Percentiles rank a stretch among this genome's conserved stretches.
Evolutionary conservation across 2,888 invertebrate species (phyloP).

Genomic region (Tuta absoluta): DNA sequence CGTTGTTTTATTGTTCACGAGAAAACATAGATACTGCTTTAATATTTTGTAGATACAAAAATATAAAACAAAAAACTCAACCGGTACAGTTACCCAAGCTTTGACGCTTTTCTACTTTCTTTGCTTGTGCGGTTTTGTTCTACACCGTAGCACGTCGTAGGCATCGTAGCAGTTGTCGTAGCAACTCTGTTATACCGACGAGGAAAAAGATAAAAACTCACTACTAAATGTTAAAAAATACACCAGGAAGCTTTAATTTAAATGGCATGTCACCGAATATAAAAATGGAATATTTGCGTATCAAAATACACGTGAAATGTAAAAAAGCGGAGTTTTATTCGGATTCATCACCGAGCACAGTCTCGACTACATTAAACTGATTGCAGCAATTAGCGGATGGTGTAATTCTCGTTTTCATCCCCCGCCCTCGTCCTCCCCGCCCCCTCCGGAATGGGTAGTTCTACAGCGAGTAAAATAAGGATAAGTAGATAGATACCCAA

Average conservation of each 20-base stretch:
- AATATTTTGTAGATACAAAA: too few species aligned
- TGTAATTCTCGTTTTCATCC: conserved; percentile 76
- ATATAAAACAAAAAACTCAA: not conserved
- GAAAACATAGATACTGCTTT: too few species aligned
- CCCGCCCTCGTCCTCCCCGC: conserved; percentile 45
- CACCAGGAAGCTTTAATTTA: not conserved
- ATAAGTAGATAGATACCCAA: too few species aligned
- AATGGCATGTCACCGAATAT: not conserved
- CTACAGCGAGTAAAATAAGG: not conserved
- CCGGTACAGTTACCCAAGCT: not conserved
- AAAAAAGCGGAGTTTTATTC: conserved; percentile 2
- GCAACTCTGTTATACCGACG: not conserved
- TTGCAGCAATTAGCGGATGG: conserved; percentile 80
- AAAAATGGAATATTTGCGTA: not conserved
- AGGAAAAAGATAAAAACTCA: not conserved
- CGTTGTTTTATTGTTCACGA: too few species aligned
- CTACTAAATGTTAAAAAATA: not conserved
- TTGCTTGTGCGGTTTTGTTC: too few species aligned
- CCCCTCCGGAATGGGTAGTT: conserved; percentile 35
- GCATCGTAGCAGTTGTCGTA: not conserved
- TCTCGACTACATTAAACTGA: conserved; percentile 79
- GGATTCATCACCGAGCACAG: conserved; percentile 40
- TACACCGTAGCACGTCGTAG: not conserved
- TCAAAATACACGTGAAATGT: conserved; percentile 11
- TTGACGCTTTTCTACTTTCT: not conserved